Base-by-base conservation (phyloP, 2,797 vertebrate species). In the Helostoma temminkii region DNA sequence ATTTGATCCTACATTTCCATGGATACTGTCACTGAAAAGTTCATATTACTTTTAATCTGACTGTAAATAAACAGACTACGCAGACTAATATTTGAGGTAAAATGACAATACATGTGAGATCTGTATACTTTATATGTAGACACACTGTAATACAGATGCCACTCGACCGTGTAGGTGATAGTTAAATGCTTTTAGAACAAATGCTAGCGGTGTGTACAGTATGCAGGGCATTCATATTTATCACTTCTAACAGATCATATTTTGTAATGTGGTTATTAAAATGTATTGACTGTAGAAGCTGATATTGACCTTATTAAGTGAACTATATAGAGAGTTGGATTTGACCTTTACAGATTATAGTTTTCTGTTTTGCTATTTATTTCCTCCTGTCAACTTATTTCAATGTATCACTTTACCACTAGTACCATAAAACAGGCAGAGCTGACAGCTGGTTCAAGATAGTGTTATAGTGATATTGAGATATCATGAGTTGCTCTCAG, bases 21-120 rank as follows among this genome's bases (percentile, higher is more conserved):
- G 14, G 30, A 50, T 19, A 21, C 53, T 25, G 32, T 32, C 58
- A 58, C 28, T 48, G 43, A 60, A 30, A 32, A 8, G n/a, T 60
- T 28, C 37, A n/a, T 26, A 4, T 34, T 5, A 10, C 12, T 18
- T 39, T 45, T 25, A 41, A 42, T 26, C 32, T 18, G 2, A 46
- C 1, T n/a, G 10, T 37, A 37, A n/a, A n/a, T n/a, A n/a, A n/a
- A n/a, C n/a, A n/a, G n/a, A n/a, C n/a, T n/a, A 15, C 9, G 11
- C 32, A 32, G 25, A 25, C 22, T 53, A 0, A 22, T 1, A 28
- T 49, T 16, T 28, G 3, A 49, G 22, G 24, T 14, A 15, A 48
- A 18, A n/a, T 24, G 14, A n/a, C 3, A n/a, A 39, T 6, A 6
- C 6, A 16, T 6, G 37, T 15, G 37, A 18, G 14, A 39, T 39